Percentiles rank a stretch among this genome's conserved stretches.
phyloP scores from a whole-genome alignment of 1,140 invertebrate genomes.

The Lepidurus packardi region DNA sequence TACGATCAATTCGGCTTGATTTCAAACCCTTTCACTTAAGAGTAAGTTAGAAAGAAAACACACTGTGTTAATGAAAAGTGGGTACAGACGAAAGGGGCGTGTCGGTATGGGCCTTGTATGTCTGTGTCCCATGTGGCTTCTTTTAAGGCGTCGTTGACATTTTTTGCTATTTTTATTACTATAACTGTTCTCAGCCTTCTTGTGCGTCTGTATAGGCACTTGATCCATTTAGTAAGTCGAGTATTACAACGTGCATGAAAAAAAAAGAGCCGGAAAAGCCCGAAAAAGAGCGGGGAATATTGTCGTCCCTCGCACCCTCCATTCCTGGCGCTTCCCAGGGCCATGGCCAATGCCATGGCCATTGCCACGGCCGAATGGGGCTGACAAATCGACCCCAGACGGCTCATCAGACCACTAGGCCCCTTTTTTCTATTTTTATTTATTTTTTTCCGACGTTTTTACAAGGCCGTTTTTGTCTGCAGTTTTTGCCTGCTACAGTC shows the following conservation, averaged over 20 bases:
- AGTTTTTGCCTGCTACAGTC: too few relatives aligned
- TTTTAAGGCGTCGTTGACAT: background rate
- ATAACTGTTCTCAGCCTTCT: background rate
- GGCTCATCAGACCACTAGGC: background rate
- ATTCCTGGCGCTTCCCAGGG: background rate
- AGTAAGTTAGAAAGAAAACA: background rate
- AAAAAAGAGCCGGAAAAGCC: background rate
- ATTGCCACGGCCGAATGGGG: background rate
- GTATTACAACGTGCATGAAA: background rate
- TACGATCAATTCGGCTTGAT: too few relatives aligned
- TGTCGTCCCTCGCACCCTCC: background rate
- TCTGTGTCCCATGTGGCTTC: background rate
- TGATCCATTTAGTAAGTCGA: background rate
- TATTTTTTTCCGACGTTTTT: background rate
- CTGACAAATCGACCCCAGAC: slow-evolving; percentile 5
- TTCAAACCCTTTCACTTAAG: background rate
- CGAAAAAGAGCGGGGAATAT: background rate
- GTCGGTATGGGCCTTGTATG: background rate
- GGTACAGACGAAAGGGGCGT: background rate
- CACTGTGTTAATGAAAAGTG: background rate
- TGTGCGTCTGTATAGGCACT: too few relatives aligned
- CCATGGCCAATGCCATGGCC: slow-evolving; percentile 3
- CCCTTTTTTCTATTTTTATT: background rate
- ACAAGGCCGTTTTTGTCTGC: background rate
- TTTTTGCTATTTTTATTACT: background rate